phyloP scores from a whole-genome alignment of 2,113 vertebrate species.

The Opisthocomus hoazin region DNA sequence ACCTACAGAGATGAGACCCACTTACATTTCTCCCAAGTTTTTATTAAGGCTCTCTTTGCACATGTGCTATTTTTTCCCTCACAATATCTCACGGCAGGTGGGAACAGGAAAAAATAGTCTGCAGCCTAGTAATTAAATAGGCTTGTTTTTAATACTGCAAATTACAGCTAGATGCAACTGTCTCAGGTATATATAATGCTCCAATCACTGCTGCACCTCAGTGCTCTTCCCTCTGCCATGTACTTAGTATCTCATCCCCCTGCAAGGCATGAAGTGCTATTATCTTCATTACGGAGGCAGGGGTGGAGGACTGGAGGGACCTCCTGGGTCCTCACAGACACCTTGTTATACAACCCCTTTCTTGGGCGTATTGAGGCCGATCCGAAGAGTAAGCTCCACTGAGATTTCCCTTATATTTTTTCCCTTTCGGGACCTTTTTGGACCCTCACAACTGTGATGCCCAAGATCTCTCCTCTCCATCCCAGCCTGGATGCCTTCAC shows the following conservation, averaged over 20 bases:
- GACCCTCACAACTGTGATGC: not conserved
- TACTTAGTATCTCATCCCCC: not conserved
- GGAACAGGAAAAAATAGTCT: slow-evolving; percentile 31
- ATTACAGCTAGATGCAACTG: not conserved
- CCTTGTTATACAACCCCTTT: not conserved
- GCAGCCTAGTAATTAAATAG: slow-evolving; percentile 40
- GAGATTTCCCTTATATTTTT: not conserved
- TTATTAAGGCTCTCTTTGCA: not conserved
- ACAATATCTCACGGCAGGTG: slow-evolving; percentile 17
- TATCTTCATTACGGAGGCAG: not conserved
- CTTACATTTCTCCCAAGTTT: not conserved
- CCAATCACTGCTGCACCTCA: not conserved
- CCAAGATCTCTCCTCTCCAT: not conserved
- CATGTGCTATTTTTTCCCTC: slow-evolving; percentile 23
- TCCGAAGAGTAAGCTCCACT: not conserved
- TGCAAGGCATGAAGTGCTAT: not conserved
- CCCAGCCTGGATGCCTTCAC: not conserved
- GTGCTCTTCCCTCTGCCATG: not conserved
- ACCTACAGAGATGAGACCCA: not conserved
- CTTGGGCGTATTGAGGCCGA: not conserved
- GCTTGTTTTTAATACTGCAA: not conserved
- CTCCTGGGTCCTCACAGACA: not conserved
- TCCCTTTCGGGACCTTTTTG: not conserved
- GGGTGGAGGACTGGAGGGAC: not conserved
- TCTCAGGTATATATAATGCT: not conserved